phyloP scores from a whole-genome alignment of 2,888 invertebrate species.

The Agonopterix arenella region DNA sequence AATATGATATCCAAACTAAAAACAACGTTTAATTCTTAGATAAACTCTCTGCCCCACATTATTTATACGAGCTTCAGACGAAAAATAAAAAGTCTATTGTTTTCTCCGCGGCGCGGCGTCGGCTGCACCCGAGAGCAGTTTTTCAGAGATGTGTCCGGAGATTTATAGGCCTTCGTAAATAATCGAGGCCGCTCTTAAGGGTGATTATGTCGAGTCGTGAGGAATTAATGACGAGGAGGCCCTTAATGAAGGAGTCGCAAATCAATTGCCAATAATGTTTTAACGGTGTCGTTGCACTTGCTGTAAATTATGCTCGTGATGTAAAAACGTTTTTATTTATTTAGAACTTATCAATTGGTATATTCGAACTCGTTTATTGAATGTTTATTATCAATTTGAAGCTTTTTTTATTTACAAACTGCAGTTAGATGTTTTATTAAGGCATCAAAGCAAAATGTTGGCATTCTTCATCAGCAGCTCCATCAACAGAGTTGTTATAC shows the following conservation, averaged over 20 bases:
- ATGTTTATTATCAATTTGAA: too few relatives aligned
- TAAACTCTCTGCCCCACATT: too few relatives aligned
- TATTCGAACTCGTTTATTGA: too few relatives aligned
- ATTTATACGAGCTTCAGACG: background rate
- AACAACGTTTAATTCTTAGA: too few relatives aligned
- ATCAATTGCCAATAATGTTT: slow-evolving; percentile 9
- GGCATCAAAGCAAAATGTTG: too few relatives aligned
- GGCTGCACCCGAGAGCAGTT: slow-evolving; percentile 6
- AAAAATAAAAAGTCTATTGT: slow-evolving; percentile 13
- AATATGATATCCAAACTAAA: too few relatives aligned
- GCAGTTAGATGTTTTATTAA: too few relatives aligned
- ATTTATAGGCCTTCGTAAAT: slow-evolving; percentile 23
- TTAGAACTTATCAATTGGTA: too few relatives aligned
- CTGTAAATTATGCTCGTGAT: background rate
- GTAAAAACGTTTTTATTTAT: too few relatives aligned
- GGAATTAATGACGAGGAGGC: slow-evolving; percentile 14
- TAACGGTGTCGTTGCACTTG: slow-evolving; percentile 1
- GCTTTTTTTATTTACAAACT: too few relatives aligned
- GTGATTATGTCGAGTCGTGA: slow-evolving; percentile 17
- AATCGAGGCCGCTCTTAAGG: slow-evolving; percentile 17
- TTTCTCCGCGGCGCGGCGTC: slow-evolving; percentile 2
- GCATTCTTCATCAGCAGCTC: too few relatives aligned
- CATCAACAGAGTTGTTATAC: too few relatives aligned
- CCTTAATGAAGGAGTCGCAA: slow-evolving; percentile 16
- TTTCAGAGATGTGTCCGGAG: slow-evolving; percentile 10